These are phyloP conservation scores for Liasis olivaceus DNA, from an alignment of 2,797 vertebrate species.

Conservation along the genomic window DNA sequence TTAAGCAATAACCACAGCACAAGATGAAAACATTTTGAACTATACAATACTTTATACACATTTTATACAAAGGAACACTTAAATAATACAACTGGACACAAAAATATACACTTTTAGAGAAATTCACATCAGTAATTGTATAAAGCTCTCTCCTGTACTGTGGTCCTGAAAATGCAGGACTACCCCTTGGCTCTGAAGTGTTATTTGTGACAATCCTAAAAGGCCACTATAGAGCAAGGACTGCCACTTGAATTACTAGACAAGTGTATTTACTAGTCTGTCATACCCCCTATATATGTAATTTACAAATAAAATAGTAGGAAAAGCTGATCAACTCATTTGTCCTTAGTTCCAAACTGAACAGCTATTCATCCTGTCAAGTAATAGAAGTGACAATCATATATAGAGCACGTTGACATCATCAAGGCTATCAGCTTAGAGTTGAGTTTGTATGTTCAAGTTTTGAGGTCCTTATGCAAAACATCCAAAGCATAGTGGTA, in stretches of 20 bases:
- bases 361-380: slow-evolving; percentile 1
- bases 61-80: slow-evolving; percentile 85
- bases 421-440: slow-evolving; percentile 74
- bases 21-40: slow-evolving; percentile 82
- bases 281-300: not conserved
- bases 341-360: not conserved
- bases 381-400: slow-evolving; percentile 59
- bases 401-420: slow-evolving; percentile 69
- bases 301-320: not conserved
- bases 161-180: slow-evolving; percentile 79
- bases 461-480: slow-evolving; percentile 75
- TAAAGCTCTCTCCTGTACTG: slow-evolving; percentile 80
- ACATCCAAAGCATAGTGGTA: slow-evolving; percentile 74
- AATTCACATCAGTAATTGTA: slow-evolving; percentile 84
- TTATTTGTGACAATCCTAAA: slow-evolving; percentile 78
- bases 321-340: slow-evolving; percentile 4
- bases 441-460: slow-evolving; percentile 76
- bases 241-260: slow-evolving; percentile 49
- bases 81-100: slow-evolving; percentile 86
- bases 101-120: slow-evolving; percentile 86
- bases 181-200: slow-evolving; percentile 76
- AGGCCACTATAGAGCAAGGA: slow-evolving; percentile 74
- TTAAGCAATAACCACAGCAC: slow-evolving; percentile 79
- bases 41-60: slow-evolving; percentile 83
- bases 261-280: not conserved